A percentile compares a stretch with the other conserved stretches of the same genome.
Conservation (phyloP, 2,888 invertebrate genomes). For the Poecilobothrus nobilitatus region DNA sequence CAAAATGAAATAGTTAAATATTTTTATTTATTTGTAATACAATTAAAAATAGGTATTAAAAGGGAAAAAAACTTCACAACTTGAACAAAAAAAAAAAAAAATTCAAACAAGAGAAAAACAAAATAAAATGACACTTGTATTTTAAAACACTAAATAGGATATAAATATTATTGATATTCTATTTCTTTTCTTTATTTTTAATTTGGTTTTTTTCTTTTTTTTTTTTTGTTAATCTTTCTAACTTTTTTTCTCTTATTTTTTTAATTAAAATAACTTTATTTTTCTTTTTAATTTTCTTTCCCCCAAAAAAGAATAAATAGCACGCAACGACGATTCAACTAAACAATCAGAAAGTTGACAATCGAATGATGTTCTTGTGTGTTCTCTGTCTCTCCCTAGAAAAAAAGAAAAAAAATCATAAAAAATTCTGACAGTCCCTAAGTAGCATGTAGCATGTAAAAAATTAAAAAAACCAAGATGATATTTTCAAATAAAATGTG, state of each 20-base stretch:
- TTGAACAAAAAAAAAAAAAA: not conserved
- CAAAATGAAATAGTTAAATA: too few species aligned
- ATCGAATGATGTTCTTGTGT: not conserved
- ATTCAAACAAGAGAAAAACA: not conserved
- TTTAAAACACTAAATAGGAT: not conserved
- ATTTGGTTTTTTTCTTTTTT: not conserved
- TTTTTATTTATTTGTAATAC: too few species aligned
- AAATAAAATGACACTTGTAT: not conserved
- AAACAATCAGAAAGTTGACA: not conserved
- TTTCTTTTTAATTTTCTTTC: too few species aligned
- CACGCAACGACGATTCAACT: not conserved
- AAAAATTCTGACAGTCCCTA: too few species aligned
- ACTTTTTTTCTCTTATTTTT: too few species aligned
- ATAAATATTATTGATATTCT: not conserved
- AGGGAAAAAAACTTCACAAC: not conserved
- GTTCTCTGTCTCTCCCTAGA: too few species aligned
- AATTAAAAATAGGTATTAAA: not conserved
- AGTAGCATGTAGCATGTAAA: too few species aligned
- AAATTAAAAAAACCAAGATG: too few species aligned
- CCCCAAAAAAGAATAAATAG: not conserved
- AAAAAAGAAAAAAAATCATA: too few species aligned
- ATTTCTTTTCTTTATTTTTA: not conserved
- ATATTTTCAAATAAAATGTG: too few species aligned
- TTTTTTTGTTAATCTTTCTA: not conserved
- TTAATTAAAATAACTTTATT: too few species aligned